Evolutionary conservation across 2,113 vertebrate genomes (phyloP), one percentile per base, ranked within the genome.

Genomic region (Sylvietta virens): DNA sequence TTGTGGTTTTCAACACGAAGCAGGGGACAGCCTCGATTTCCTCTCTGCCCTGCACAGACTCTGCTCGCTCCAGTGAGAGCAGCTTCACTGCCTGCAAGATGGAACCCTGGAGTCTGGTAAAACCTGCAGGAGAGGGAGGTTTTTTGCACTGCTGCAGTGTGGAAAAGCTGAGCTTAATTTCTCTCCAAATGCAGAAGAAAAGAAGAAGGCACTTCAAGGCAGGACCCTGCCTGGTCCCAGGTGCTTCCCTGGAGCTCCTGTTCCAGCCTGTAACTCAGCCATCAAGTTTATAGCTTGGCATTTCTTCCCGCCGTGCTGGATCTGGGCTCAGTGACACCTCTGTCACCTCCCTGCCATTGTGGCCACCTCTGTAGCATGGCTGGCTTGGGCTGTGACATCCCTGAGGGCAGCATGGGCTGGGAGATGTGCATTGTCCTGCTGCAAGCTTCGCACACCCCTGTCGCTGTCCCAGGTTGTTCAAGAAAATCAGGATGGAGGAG

Each of bases 81-180:
- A 82, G 53, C 54, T 47, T 33, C 3, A 1, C 53, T 81, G 48
- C 37, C 71, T 62, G 47, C 35, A 47, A 39, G 26, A 44, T 18
- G 16, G 13, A 37, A 48, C 53, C 15, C 31, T 50, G 50, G 22
- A 3, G 2, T 11, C 6, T 48, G 56, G 21, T 26, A 74, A 78
- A 70, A 54, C 8, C 39, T 57, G 18, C 31, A 65, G 69, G 73
- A 56, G 9, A 18, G 22, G n/a, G 44, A 60, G 27, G 15, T 20
- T 0, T 0, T 37, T 74, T 73, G 6, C n/a, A 10, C 7, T 6
- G 1, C 39, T 60, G 1, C 20, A 84, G 23, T 5, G 0, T 51
- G 22, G 8, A 60, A 39, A 91, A 91, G 17, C 37, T 65, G 37
- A 84, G 50, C 50, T 65, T 69, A 44, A 3, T 65, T 31, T 79